These are phyloP conservation scores for Yponomeuta sedellus DNA, from an alignment of 2,888 invertebrate species.

Conservation along the genomic window DNA sequence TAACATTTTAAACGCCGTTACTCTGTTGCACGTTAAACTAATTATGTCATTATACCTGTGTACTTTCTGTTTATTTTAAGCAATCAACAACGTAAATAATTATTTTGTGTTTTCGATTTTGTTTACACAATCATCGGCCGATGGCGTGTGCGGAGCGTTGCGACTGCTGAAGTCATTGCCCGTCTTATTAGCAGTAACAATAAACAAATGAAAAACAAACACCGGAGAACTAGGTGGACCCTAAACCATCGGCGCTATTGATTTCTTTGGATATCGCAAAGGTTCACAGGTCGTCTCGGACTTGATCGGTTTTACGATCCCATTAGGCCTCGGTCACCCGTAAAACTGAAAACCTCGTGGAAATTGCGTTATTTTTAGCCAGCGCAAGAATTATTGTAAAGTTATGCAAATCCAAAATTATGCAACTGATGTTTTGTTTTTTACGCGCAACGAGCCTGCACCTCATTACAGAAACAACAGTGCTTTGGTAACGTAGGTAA, in stretches of 20 bases:
- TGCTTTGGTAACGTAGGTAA: conserved; percentile 2
- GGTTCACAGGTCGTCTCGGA: neutral
- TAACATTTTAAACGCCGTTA: neutral
- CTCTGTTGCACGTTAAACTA: neutral
- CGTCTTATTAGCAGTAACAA: neutral
- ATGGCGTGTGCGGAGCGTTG: neutral
- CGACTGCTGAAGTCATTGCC: neutral
- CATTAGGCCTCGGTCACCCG: neutral
- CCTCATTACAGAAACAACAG: neutral
- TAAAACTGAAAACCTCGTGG: neutral
- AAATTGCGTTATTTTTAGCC: neutral
- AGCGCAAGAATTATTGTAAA: neutral
- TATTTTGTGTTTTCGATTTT: neutral
- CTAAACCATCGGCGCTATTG: neutral
- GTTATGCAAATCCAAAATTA: conserved; percentile 8
- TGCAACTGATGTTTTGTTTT: conserved; percentile 6
- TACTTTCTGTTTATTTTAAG: neutral
- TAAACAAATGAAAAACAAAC: neutral
- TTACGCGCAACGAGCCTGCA: conserved; percentile 8
- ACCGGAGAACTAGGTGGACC: neutral
- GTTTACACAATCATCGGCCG: neutral
- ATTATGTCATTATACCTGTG: neutral
- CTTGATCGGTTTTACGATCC: neutral
- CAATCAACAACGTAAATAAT: neutral
- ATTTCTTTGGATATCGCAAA: neutral